Evolutionary conservation across 2,797 vertebrate genomes (phyloP).

Genomic region (Octomys mimax): DNA sequence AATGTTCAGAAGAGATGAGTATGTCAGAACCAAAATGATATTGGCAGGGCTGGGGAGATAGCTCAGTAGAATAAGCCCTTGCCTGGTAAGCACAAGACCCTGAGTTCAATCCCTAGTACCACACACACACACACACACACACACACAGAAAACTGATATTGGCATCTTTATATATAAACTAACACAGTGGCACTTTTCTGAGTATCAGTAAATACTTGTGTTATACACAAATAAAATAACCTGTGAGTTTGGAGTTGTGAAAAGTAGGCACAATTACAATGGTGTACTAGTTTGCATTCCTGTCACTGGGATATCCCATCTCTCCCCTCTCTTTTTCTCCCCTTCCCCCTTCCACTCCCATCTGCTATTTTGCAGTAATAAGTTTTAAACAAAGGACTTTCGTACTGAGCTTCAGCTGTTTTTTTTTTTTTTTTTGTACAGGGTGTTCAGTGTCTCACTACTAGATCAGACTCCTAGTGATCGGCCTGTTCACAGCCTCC

Average conservation of each 20-base stretch:
- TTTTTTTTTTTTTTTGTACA: no score
- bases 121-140: no score
- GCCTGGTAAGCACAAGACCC: no score
- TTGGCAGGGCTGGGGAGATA: no score
- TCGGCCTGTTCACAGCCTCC: no score
- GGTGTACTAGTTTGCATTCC: neutral
- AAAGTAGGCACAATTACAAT: neutral
- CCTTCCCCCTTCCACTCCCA: neutral
- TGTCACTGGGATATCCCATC: neutral
- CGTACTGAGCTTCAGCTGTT: neutral
- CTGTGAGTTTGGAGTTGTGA: neutral
- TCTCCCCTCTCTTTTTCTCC: no score
- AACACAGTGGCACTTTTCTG: neutral
- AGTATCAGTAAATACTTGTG: neutral
- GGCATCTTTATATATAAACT: neutral
- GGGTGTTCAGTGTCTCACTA: no score
- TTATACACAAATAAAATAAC: neutral
- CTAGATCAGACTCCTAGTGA: no score
- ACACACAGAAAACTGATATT: no score
- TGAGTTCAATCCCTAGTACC: no score
- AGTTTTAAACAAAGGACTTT: neutral
- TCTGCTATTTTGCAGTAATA: neutral
- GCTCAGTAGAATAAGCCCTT: no score
- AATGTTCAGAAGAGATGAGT: neutral
- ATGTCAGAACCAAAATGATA: neutral